Conservation (phyloP, 2,888 invertebrate species). For the Cryptosula pallasiana region DNA sequence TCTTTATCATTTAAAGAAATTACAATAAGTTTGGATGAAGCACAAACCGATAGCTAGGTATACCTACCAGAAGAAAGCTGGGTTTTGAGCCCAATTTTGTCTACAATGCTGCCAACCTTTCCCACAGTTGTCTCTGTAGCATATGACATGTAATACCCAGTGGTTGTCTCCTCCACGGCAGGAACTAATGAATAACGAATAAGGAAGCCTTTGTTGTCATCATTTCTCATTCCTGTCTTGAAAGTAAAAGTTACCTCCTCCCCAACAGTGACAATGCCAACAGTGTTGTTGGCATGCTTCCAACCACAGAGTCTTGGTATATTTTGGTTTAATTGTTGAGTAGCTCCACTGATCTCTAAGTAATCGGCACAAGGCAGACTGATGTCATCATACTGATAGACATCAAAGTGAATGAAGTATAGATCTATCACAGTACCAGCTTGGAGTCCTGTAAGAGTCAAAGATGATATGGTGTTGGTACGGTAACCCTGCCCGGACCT, state of each 20-base stretch:
- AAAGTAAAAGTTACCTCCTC: neutral
- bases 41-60: too few species aligned
- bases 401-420: neutral
- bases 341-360: neutral
- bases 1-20: too few species aligned
- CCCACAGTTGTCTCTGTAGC: neutral
- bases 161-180: neutral
- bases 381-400: neutral
- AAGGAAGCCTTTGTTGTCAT: neutral
- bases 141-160: neutral
- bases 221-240: neutral
- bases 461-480: neutral
- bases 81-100: too few species aligned
- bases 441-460: neutral
- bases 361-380: neutral
- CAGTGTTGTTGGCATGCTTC: neutral
- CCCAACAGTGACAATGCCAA: neutral
- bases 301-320: neutral
- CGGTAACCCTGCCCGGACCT: neutral
- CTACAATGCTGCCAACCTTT: too few species aligned
- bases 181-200: neutral
- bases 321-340: neutral
- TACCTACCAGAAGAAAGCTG: too few species aligned
- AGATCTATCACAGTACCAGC: neutral
- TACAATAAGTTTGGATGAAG: too few species aligned